A percentile compares a stretch with the other conserved stretches of the same genome.
Evolutionary conservation across 2,113 vertebrate genomes (phyloP).

Genomic region (Danio rerio): DNA sequence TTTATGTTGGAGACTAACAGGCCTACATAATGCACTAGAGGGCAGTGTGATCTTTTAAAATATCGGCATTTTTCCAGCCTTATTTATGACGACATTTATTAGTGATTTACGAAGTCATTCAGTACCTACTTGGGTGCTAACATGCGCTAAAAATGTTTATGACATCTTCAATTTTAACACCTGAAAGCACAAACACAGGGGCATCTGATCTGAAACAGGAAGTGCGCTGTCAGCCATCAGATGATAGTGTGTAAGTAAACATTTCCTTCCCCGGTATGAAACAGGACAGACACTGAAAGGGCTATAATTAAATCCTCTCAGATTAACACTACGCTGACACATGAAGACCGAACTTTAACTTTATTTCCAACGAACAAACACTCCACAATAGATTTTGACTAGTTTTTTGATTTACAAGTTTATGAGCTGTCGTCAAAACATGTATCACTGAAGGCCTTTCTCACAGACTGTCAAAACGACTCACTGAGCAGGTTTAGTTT

Average conservation of each 20-base stretch:
- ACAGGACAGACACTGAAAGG: conserved; percentile 51
- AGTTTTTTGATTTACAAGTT: conserved; percentile 18
- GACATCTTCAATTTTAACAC: not conserved
- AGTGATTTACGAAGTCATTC: not conserved
- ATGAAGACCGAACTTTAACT: not conserved
- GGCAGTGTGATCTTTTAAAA: conserved; percentile 44
- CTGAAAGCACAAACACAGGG: too few species aligned
- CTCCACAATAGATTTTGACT: conserved; percentile 23
- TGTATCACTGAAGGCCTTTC: not conserved
- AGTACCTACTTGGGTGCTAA: not conserved
- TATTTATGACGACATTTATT: not conserved
- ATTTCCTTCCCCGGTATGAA: conserved; percentile 66
- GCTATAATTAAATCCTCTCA: conserved; percentile 36
- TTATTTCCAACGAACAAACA: not conserved
- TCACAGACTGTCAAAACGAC: too few species aligned
- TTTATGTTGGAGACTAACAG: too few species aligned
- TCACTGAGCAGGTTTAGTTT: not conserved
- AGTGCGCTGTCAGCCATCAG: conserved; percentile 62
- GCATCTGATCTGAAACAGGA: conserved; percentile 62
- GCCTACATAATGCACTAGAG: conserved; percentile 56
- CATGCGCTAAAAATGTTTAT: not conserved
- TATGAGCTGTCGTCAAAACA: not conserved
- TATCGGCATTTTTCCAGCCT: not conserved
- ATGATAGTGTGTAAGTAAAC: conserved; percentile 69
- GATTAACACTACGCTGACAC: conserved; percentile 36